These are phyloP conservation scores for Hystrix cristata DNA, from an alignment of 2,113 vertebrate species.

Conservation along the genomic window DNA sequence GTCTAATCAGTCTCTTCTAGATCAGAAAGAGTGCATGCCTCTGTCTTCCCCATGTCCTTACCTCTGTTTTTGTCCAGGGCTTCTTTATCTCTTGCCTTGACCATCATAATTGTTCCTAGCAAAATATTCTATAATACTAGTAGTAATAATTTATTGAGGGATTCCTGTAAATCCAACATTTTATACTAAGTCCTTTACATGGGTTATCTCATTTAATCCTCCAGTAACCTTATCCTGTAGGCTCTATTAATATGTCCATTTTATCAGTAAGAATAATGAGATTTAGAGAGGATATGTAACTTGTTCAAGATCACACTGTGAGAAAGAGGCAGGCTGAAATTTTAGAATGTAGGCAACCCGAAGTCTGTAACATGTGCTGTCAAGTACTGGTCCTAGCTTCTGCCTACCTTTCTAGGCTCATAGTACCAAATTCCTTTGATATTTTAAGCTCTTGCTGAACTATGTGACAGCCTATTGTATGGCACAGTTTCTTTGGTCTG, in stretches of 20 bases:
- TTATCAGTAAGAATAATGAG: constrained; percentile 15
- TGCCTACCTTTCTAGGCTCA: background rate
- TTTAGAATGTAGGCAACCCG: background rate
- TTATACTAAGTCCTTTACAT: constrained; percentile 28
- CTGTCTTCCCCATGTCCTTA: background rate
- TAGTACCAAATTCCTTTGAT: background rate
- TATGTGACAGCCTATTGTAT: background rate
- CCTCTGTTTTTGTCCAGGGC: background rate
- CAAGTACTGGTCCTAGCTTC: background rate
- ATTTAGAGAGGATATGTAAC: constrained; percentile 12
- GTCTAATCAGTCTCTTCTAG: background rate
- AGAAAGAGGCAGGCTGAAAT: constrained; percentile 51
- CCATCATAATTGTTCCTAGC: background rate
- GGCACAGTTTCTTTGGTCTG: background rate
- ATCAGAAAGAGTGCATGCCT: constrained; percentile 1
- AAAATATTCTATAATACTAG: background rate
- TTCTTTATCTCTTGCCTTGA: background rate
- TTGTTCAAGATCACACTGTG: constrained; percentile 30
- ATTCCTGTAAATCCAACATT: background rate
- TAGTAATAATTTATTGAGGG: constrained; percentile 5
- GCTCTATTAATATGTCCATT: constrained; percentile 32
- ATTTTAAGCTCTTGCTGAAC: constrained; percentile 3
- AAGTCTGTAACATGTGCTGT: background rate
- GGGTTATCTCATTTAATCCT: constrained; percentile 48
- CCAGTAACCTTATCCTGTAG: background rate